These are phyloP conservation scores for Hymenochirus boettgeri DNA, from an alignment of 2,113 vertebrate genomes.

Conservation along the genomic window DNA sequence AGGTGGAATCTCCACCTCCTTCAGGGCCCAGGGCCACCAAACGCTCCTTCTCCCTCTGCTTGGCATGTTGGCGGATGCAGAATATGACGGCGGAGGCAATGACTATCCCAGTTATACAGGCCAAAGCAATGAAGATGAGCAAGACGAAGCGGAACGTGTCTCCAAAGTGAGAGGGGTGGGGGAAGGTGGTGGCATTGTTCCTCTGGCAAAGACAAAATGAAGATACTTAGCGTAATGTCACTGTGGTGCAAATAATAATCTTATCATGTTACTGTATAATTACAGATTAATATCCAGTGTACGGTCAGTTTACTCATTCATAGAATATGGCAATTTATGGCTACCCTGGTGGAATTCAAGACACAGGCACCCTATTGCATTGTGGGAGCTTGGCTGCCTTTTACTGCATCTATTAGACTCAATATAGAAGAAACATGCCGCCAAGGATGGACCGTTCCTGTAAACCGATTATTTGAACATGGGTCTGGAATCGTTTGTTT, in stretches of 20 bases:
- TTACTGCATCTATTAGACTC: too few species aligned
- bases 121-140: slow-evolving; percentile 83
- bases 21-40: slow-evolving; percentile 82
- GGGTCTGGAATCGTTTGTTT: too few species aligned
- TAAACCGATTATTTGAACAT: too few species aligned
- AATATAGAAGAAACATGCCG: too few species aligned
- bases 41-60: slow-evolving; percentile 81
- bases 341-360: too few species aligned
- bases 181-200: slow-evolving; percentile 67
- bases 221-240: neutral
- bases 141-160: slow-evolving; percentile 76
- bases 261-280: neutral
- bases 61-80: slow-evolving; percentile 79
- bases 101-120: slow-evolving; percentile 75
- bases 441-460: too few species aligned
- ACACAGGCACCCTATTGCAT: too few species aligned
- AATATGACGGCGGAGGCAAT: slow-evolving; percentile 71
- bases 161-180: slow-evolving; percentile 62
- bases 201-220: slow-evolving; percentile 55
- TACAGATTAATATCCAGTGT: neutral
- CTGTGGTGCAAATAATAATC: neutral
- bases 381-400: too few species aligned
- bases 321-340: neutral
- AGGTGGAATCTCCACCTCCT: slow-evolving; percentile 86
- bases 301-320: neutral